phyloP scores from a whole-genome alignment of 2,113 vertebrate species.

The Telmatochromis sp. region DNA sequence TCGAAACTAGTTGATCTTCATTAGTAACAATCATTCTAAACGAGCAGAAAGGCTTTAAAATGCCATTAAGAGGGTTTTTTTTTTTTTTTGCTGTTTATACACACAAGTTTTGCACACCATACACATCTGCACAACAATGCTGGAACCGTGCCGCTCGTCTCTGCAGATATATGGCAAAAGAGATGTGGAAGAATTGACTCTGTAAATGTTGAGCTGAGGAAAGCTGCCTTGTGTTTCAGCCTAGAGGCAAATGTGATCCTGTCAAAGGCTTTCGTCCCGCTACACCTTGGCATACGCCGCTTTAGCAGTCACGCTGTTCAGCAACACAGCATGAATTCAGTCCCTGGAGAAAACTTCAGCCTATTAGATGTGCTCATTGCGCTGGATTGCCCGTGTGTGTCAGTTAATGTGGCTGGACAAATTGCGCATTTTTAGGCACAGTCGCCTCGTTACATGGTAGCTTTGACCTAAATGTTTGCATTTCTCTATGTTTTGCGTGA shows the following conservation, averaged over 20 bases:
- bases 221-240: background rate
- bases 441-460: constrained; percentile 5
- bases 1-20: background rate
- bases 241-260: constrained; percentile 10
- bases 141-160: background rate
- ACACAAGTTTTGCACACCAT: background rate
- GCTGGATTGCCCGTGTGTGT: background rate
- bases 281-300: constrained; percentile 4
- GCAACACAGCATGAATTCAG: constrained; percentile 24
- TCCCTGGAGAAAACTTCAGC: background rate
- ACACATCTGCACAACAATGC: background rate
- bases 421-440: background rate
- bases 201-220: background rate
- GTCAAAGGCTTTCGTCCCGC: background rate
- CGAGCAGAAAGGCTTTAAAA: background rate
- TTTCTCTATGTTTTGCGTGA: background rate
- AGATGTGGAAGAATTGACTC: constrained; percentile 34
- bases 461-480: background rate
- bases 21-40: background rate
- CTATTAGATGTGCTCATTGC: background rate
- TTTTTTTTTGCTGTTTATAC: background rate
- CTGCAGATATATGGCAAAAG: constrained; percentile 17
- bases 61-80: background rate
- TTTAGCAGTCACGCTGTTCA: background rate
- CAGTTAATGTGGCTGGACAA: background rate